These are phyloP conservation scores for Mormyrus proboscirostris DNA, from an alignment of 2,797 vertebrate genomes.

Conservation along the genomic window DNA sequence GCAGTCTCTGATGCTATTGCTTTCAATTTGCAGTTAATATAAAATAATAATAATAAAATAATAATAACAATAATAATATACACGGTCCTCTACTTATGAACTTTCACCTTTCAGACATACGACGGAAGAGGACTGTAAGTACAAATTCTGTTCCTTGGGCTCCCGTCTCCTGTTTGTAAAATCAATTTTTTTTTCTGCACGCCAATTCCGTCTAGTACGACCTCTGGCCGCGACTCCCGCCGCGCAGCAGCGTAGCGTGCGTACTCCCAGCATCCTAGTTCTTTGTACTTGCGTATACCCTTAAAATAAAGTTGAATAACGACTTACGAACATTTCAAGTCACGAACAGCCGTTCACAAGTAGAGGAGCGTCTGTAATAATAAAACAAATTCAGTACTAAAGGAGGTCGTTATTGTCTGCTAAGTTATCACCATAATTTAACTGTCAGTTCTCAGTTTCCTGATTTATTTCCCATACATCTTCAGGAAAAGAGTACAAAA, in stretches of 20 bases:
- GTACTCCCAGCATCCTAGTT: too few relatives aligned
- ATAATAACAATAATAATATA: too few relatives aligned
- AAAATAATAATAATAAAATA: neutral
- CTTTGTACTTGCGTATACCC: neutral
- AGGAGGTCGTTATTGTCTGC: neutral
- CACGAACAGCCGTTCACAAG: neutral
- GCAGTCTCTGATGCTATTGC: neutral
- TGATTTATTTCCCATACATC: neutral
- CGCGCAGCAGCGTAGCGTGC: too few relatives aligned
- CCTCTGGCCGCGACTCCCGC: too few relatives aligned
- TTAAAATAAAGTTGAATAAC: neutral
- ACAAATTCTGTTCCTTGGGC: too few relatives aligned
- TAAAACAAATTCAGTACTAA: neutral
- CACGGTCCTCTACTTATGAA: too few relatives aligned
- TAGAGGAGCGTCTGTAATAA: neutral
- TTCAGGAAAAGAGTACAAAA: neutral
- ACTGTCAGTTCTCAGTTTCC: neutral
- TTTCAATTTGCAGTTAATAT: neutral
- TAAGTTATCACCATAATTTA: neutral
- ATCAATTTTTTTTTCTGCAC: too few relatives aligned
- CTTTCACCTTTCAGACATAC: too few relatives aligned
- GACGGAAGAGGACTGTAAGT: too few relatives aligned
- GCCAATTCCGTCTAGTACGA: too few relatives aligned
- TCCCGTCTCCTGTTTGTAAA: too few relatives aligned
- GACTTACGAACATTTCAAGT: neutral